phyloP scores from a whole-genome alignment of 64 coral and sea anemone genomes.

The Montipora efflorescens region DNA sequence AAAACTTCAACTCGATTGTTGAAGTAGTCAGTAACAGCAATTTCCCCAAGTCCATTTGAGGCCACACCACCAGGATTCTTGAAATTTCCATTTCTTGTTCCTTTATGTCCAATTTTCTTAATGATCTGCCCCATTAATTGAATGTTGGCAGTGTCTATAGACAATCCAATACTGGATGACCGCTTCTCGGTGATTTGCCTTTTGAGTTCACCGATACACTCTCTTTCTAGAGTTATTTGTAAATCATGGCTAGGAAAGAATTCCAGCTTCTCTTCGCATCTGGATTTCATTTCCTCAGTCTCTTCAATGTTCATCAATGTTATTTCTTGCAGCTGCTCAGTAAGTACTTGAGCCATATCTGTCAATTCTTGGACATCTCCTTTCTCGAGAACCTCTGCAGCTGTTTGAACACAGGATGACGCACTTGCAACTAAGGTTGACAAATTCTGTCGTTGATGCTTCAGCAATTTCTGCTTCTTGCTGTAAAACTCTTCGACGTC shows the following conservation, averaged over 20 bases:
- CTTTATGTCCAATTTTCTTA: conserved; percentile 90
- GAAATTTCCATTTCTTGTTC: conserved; percentile 82
- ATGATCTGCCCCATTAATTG: conserved; percentile 66
- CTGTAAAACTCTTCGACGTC: conserved; percentile 79
- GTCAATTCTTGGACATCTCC: conserved; percentile 56
- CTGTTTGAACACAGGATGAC: conserved; percentile 63
- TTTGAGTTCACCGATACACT: conserved; percentile 61
- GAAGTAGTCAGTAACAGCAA: conserved; percentile 86
- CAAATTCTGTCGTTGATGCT: conserved; percentile 72
- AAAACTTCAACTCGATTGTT: conserved; percentile 93
- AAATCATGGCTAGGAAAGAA: conserved; percentile 67
- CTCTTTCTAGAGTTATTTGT: conserved; percentile 27
- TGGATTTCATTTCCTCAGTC: conserved; percentile 11
- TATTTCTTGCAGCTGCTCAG: conserved; percentile 84
- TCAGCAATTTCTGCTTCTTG: conserved; percentile 68
- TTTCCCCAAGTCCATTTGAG: conserved; percentile 74
- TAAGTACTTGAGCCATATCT: conserved; percentile 71
- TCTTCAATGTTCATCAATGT: conserved; percentile 75
- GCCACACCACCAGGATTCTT: conserved; percentile 81
- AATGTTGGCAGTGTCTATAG: background rate
- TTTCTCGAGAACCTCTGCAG: conserved; percentile 73
- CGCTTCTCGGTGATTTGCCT: conserved; percentile 51
- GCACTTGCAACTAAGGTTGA: conserved; percentile 62
- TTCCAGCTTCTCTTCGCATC: conserved; percentile 73
- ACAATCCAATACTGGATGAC: background rate